Evolutionary conservation across 2,113 vertebrate genomes (phyloP).

Genomic region (human): GRCh38 chr12:1319501-1320000

Average conservation of each 20-base stretch:
- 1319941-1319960: neutral
- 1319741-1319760: conserved; percentile 25
- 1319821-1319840: neutral
- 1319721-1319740: neutral
- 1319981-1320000: neutral
- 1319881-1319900: neutral
- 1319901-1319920: neutral
- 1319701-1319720: neutral
- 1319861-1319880: neutral
- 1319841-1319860: neutral
- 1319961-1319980: neutral
- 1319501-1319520: neutral
- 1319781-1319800: neutral
- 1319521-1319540: neutral
- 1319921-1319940: neutral
- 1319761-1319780: neutral
- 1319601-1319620: neutral
- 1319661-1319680: neutral
- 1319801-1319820: neutral
- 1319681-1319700: conserved; percentile 1
- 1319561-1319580: neutral
- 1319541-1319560: neutral
- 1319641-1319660: neutral
- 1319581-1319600: neutral
- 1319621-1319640: neutral